Evolutionary conservation across 2,113 vertebrate species (phyloP).

Genomic region (Falcunculus frontatus): DNA sequence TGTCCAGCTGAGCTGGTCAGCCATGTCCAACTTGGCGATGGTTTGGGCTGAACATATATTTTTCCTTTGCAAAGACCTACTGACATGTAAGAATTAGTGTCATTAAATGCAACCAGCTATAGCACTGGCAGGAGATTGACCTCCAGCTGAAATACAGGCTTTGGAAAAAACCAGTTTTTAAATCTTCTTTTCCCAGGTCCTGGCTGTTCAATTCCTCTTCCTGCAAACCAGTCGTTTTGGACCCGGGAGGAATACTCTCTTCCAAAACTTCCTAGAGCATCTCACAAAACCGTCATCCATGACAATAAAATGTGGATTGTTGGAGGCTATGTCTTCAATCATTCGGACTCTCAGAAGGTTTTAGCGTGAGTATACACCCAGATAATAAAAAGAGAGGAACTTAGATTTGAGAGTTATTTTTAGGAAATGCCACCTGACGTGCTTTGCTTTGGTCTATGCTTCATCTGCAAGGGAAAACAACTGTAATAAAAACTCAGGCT

Average conservation of each 20-base stretch:
- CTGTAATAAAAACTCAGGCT: background rate
- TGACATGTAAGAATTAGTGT: background rate
- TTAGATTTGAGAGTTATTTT: background rate
- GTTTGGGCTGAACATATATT: background rate
- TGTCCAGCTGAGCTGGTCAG: background rate
- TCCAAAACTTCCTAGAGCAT: slow-evolving; percentile 83
- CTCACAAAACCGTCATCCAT: slow-evolving; percentile 89
- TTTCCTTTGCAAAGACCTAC: background rate
- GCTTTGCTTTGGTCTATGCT: background rate
- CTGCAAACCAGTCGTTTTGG: slow-evolving; percentile 92
- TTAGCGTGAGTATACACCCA: slow-evolving; percentile 84
- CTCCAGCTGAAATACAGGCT: background rate
- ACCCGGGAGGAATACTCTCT: slow-evolving; percentile 77
- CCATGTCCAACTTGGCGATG: background rate
- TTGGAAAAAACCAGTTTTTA: background rate
- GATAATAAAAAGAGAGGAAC: background rate
- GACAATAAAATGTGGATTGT: slow-evolving; percentile 92
- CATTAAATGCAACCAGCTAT: background rate
- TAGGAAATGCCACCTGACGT: background rate
- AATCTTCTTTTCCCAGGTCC: slow-evolving; percentile 75
- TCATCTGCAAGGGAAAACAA: background rate
- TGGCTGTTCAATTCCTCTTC: slow-evolving; percentile 86
- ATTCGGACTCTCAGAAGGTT: slow-evolving; percentile 91
- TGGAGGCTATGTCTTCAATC: slow-evolving; percentile 96
- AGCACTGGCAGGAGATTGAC: background rate